A percentile compares a stretch with the other conserved stretches of the same genome.
Conservation (phyloP, 2,797 vertebrate genomes). For the Myotis findleyi region DNA sequence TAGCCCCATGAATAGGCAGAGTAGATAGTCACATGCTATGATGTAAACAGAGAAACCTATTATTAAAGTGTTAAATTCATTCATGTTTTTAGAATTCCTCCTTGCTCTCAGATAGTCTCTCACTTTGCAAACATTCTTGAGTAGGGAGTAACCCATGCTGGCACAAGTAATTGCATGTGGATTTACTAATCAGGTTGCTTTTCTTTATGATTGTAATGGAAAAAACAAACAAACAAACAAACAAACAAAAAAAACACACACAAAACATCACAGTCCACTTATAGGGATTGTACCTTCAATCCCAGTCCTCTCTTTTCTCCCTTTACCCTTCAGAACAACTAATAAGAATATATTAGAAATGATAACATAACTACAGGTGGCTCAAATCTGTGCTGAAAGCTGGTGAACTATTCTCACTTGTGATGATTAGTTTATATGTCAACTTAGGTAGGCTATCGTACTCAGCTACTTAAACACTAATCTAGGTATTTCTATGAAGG, state of each 20-base stretch:
- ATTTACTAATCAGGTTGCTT: conserved; percentile 26
- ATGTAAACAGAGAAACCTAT: background rate
- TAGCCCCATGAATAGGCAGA: background rate
- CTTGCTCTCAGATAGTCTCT: background rate
- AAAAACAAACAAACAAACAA: background rate
- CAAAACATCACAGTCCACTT: background rate
- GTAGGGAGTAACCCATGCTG: background rate
- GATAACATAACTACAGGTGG: background rate
- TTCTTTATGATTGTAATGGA: background rate
- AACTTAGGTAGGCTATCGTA: background rate
- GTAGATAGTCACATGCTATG: background rate
- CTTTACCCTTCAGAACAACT: background rate
- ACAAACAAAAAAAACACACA: no score
- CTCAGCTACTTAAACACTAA: background rate
- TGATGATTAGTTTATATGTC: conserved; percentile 7
- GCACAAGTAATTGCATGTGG: conserved; percentile 13
- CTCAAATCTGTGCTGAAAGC: background rate
- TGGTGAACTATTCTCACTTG: background rate
- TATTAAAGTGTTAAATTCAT: background rate
- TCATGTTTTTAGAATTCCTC: background rate
- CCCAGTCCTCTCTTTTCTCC: background rate
- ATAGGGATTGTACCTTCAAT: background rate
- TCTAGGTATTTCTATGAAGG: background rate
- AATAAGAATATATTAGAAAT: background rate
- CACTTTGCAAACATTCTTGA: background rate